A percentile compares a stretch with the other conserved stretches of the same genome.
Evolutionary conservation across 2,888 invertebrate species (phyloP).

Genomic region (Portevinia maculata): DNA sequence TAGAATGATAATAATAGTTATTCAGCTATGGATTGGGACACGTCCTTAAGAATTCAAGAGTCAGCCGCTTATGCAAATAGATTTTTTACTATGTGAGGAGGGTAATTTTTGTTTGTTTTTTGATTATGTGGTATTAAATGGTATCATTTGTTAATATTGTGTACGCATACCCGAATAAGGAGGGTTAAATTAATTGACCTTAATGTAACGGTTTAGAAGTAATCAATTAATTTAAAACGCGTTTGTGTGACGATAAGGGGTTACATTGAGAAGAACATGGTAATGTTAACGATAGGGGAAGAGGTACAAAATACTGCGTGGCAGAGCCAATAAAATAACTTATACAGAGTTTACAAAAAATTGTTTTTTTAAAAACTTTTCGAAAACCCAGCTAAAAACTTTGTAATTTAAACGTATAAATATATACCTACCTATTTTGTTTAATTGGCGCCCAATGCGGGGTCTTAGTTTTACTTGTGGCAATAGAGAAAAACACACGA

Average conservation of each 20-base stretch:
- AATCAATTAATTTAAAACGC: conserved; percentile 49
- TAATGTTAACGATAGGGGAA: background rate
- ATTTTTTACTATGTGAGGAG: conserved; percentile 36
- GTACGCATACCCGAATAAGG: conserved; percentile 7
- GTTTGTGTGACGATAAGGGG: conserved; percentile 8
- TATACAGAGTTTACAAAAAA: no score
- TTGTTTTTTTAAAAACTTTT: no score
- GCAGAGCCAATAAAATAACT: no score
- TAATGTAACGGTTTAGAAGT: conserved; percentile 41
- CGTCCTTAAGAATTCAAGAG: conserved; percentile 47
- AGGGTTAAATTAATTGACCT: conserved; percentile 50
- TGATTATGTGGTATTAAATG: conserved; percentile 62
- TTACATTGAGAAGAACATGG: background rate
- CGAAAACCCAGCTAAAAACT: no score
- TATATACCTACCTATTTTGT: no score
- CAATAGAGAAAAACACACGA: no score
- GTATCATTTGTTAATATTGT: conserved; percentile 50
- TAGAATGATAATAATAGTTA: conserved; percentile 63
- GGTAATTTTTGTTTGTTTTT: conserved; percentile 36
- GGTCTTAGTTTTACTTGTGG: no score
- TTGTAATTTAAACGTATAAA: no score
- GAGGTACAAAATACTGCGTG: background rate
- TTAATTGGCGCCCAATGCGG: no score
- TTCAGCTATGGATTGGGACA: conserved; percentile 44
- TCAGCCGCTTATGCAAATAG: conserved; percentile 45